A percentile compares a stretch with the other conserved stretches of the same genome.
Conservation (phyloP, 2,888 invertebrate genomes). For the Drosophila kuntzei region DNA sequence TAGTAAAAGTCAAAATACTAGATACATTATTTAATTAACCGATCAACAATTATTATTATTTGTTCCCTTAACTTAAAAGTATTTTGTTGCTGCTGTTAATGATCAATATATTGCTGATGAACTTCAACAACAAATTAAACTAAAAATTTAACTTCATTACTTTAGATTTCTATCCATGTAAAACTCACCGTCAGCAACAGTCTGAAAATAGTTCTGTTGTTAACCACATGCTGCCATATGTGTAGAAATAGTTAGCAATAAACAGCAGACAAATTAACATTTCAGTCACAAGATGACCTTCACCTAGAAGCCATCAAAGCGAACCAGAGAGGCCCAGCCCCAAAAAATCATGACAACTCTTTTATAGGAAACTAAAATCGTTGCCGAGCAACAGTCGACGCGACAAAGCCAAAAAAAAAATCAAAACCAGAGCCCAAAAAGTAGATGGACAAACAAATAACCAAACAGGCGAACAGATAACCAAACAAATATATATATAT, state of each 20-base stretch:
- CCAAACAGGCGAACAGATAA: conserved; percentile 34
- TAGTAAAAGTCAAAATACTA: too few species aligned
- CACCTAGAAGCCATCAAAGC: conserved; percentile 79
- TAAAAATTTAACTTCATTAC: not conserved
- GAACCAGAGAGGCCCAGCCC: conserved; percentile 59
- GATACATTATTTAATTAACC: not conserved
- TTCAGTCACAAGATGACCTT: conserved; percentile 77
- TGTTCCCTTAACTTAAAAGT: not conserved
- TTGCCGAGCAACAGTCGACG: conserved; percentile 15
- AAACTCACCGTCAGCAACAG: not conserved
- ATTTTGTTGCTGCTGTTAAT: not conserved
- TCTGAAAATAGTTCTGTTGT: conserved; percentile 15
- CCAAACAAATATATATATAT: conserved; percentile 17
- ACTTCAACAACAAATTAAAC: not conserved
- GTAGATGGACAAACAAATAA: conserved; percentile 50
- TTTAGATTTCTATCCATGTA: not conserved
- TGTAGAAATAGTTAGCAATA: conserved; percentile 38
- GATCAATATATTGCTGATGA: not conserved
- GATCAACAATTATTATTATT: not conserved
- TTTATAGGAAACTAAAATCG: conserved; percentile 49
- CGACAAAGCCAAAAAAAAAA: conserved; percentile 29
- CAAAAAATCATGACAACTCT: conserved; percentile 21
- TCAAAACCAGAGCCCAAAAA: conserved; percentile 44
- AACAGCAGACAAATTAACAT: conserved; percentile 64
- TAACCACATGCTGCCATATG: conserved; percentile 11